A percentile compares a stretch with the other conserved stretches of the same genome.
Conservation (phyloP, 2,888 invertebrate species). For the Callyntrura guangdongensis region DNA sequence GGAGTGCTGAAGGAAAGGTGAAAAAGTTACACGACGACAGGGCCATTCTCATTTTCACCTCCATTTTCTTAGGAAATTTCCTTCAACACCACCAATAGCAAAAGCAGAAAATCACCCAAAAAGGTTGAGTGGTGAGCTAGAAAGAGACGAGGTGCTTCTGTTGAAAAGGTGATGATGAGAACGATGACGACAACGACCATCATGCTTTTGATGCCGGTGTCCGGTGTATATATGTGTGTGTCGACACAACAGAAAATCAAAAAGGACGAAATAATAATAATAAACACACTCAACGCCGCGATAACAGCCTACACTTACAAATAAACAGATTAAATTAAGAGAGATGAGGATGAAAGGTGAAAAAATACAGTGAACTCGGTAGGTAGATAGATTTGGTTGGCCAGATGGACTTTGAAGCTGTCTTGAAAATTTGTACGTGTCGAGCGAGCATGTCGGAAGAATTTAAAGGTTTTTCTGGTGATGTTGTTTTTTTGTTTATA, state of each 20-base stretch:
- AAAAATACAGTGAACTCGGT: neutral
- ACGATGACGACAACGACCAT: neutral
- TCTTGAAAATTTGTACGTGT: too few relatives aligned
- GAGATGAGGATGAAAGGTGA: conserved; percentile 17
- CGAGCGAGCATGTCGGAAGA: conserved; percentile 15
- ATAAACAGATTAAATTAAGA: neutral
- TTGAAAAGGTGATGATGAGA: neutral
- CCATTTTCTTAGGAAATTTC: neutral
- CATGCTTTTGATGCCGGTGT: neutral
- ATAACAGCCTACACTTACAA: conserved; percentile 11
- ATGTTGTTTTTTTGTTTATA: too few relatives aligned
- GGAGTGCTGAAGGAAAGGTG: neutral
- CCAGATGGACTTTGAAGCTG: neutral
- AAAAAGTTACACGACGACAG: neutral
- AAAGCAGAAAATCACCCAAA: conserved; percentile 1
- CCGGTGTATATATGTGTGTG: neutral
- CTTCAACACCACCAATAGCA: neutral
- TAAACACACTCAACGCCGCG: neutral
- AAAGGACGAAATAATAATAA: conserved; percentile 6
- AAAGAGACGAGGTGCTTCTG: neutral
- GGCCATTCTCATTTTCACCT: neutral
- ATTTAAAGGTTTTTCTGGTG: neutral
- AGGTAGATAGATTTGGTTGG: neutral
- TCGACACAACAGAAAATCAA: neutral
- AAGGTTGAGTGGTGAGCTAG: neutral